Conservation (phyloP, 2,888 invertebrate genomes). For the Athalia rosae region DNA sequence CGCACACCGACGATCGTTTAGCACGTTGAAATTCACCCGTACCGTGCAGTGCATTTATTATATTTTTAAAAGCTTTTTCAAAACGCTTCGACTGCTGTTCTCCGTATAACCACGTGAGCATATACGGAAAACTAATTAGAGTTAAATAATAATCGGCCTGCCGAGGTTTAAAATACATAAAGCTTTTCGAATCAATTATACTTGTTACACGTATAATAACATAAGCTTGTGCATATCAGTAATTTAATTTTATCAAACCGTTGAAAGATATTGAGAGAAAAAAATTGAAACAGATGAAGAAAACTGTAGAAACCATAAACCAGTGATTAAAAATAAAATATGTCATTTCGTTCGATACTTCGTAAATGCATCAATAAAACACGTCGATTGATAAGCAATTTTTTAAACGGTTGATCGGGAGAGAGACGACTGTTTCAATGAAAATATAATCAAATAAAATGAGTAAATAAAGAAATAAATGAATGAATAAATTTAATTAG, state of each 20-base stretch:
- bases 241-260: background rate
- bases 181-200: constrained; percentile 29
- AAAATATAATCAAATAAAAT: background rate
- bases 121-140: too few species aligned
- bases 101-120: too few species aligned
- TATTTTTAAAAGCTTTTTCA: too few species aligned
- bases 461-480: background rate
- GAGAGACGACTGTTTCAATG: background rate
- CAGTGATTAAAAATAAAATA: constrained; percentile 40
- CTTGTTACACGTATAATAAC: background rate
- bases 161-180: background rate
- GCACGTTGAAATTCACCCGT: too few species aligned
- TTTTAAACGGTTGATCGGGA: constrained; percentile 40
- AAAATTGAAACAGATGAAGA: constrained; percentile 15
- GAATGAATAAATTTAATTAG: background rate
- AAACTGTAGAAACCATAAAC: background rate
- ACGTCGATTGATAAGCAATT: constrained; percentile 55
- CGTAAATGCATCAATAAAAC: constrained; percentile 64
- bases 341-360: constrained; percentile 64
- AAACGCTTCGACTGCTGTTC: too few species aligned
- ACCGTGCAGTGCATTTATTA: too few species aligned
- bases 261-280: constrained; percentile 2
- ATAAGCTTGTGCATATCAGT: background rate
- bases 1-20: too few species aligned
- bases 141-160: constrained; percentile 5